A percentile compares a stretch with the other conserved stretches of the same genome.
Conservation (phyloP, 1,140 invertebrate species). For the Cydia fagiglandana region DNA sequence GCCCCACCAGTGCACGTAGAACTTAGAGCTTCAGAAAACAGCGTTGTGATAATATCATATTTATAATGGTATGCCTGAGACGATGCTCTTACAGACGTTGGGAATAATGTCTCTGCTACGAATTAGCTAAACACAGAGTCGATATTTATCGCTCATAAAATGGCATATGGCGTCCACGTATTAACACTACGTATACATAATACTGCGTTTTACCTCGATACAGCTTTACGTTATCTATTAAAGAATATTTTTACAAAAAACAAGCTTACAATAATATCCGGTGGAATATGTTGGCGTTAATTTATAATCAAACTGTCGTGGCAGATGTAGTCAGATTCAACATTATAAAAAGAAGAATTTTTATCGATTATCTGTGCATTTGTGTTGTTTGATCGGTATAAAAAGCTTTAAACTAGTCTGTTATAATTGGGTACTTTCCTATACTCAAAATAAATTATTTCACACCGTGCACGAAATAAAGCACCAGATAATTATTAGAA, state of each 20-base stretch:
- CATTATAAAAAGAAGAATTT: conserved; percentile 50
- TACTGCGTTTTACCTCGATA: conserved; percentile 43
- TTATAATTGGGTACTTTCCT: too few relatives aligned
- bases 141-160: conserved; percentile 73
- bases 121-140: conserved; percentile 58
- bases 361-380: conserved; percentile 23
- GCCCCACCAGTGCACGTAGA: conserved; percentile 35
- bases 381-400: conserved; percentile 3
- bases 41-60: neutral
- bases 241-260: conserved; percentile 49
- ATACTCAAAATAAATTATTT: too few relatives aligned
- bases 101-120: conserved; percentile 32
- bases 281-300: conserved; percentile 53
- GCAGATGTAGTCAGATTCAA: conserved; percentile 56
- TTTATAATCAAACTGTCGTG: conserved; percentile 61
- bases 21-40: neutral
- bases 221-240: conserved; percentile 51
- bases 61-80: neutral
- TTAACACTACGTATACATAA: conserved; percentile 51
- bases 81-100: neutral
- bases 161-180: conserved; percentile 40
- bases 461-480: too few relatives aligned
- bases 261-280: conserved; percentile 67
- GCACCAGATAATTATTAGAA: too few relatives aligned
- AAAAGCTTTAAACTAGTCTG: neutral